These are phyloP conservation scores for Holacanthus passer DNA, from an alignment of 2,113 vertebrate species.

Conservation along the genomic window DNA sequence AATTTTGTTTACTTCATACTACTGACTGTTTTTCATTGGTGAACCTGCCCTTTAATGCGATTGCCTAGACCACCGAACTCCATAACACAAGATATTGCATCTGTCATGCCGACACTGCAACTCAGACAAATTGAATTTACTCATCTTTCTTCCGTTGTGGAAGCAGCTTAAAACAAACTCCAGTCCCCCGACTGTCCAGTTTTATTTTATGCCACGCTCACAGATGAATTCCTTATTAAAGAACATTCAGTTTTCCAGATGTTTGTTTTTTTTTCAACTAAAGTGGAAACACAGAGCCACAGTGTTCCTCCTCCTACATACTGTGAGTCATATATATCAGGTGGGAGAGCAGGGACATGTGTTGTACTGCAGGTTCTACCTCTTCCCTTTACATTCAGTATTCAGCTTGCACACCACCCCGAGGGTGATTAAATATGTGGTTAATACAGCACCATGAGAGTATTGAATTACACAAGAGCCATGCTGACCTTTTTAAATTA, in stretches of 20 bases:
- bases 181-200: neutral
- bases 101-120: conserved; percentile 5
- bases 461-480: conserved; percentile 85
- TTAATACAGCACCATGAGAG: conserved; percentile 83
- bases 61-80: conserved; percentile 37
- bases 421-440: conserved; percentile 85
- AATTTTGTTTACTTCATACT: conserved; percentile 17
- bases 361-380: conserved; percentile 32
- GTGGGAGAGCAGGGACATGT: conserved; percentile 19
- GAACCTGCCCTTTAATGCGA: conserved; percentile 37
- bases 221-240: neutral
- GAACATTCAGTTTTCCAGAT: neutral
- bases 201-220: neutral
- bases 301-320: neutral
- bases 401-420: conserved; percentile 72
- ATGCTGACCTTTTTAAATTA: conserved; percentile 87
- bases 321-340: conserved; percentile 24
- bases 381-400: conserved; percentile 59
- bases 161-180: conserved; percentile 4
- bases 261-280: neutral
- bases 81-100: conserved; percentile 42
- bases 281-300: neutral
- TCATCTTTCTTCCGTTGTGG: conserved; percentile 14
- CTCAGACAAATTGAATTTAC: conserved; percentile 32
- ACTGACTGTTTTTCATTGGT: conserved; percentile 17